These are phyloP conservation scores for Pseudomyrmex dendroicus DNA, from an alignment of 1,140 invertebrate genomes.

Conservation along the genomic window DNA sequence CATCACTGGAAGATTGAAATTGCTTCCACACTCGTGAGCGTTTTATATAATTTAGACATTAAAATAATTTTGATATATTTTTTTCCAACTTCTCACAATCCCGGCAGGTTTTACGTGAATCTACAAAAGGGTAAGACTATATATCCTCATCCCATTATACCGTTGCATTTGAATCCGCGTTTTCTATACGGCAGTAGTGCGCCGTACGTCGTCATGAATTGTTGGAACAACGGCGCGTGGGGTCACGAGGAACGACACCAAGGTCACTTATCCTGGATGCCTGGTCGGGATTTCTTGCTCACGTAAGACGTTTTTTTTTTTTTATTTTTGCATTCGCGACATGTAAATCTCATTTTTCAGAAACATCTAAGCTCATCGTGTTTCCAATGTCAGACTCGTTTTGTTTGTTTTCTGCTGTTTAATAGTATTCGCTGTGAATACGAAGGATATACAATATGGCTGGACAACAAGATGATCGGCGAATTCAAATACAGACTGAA, in stretches of 20 bases:
- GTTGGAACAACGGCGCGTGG: conserved; percentile 82
- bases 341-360: not conserved
- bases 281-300: conserved; percentile 82
- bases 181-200: conserved; percentile 83
- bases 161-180: conserved; percentile 88
- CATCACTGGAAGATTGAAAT: conserved; percentile 87
- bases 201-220: conserved; percentile 83
- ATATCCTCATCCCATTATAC: conserved; percentile 88
- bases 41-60: conserved; percentile 1
- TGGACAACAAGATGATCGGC: conserved; percentile 80
- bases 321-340: not conserved
- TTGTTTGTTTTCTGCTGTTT: conserved; percentile 19
- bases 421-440: conserved; percentile 79
- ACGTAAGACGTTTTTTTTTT: conserved; percentile 72
- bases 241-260: conserved; percentile 82
- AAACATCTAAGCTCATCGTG: not conserved
- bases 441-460: conserved; percentile 80
- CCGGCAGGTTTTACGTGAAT: conserved; percentile 88
- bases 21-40: conserved; percentile 87
- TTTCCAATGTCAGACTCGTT: conserved; percentile 16
- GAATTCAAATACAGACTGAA: conserved; percentile 81
- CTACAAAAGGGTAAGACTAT: conserved; percentile 87
- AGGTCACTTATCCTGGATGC: conserved; percentile 81
- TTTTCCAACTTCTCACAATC: not conserved
- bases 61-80: not conserved